These are phyloP conservation scores for Lasioglossum malachurum DNA, from an alignment of 2,888 invertebrate species.

Conservation along the genomic window DNA sequence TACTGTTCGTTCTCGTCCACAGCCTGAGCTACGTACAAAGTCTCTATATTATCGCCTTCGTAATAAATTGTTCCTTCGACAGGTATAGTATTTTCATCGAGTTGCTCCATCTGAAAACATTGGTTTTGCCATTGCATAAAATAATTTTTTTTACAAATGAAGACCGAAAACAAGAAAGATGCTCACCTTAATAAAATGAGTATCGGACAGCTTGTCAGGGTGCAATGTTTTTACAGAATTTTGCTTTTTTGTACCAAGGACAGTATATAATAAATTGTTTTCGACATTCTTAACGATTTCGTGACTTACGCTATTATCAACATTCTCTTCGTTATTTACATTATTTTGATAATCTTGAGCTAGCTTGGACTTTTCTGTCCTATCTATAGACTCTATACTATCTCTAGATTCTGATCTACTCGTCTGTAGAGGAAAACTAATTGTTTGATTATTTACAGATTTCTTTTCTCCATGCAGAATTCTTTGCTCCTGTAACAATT, in stretches of 20 bases:
- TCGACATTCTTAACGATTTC: constrained; percentile 82
- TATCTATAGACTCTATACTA: constrained; percentile 52
- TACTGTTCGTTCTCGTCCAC: constrained; percentile 75
- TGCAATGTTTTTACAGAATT: constrained; percentile 61
- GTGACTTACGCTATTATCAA: constrained; percentile 70
- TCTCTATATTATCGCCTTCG: constrained; percentile 81
- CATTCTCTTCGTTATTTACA: constrained; percentile 59
- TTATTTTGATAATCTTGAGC: constrained; percentile 59
- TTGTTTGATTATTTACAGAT: constrained; percentile 54
- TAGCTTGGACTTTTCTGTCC: constrained; percentile 47
- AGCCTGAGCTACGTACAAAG: constrained; percentile 79
- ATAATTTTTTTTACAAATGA: too few relatives aligned
- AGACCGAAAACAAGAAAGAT: neutral
- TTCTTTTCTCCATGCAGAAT: constrained; percentile 45
- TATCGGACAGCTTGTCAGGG: constrained; percentile 61
- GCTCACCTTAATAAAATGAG: constrained; percentile 76
- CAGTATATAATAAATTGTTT: constrained; percentile 82
- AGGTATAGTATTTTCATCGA: constrained; percentile 79
- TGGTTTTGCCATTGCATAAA: neutral
- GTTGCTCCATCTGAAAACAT: constrained; percentile 77
- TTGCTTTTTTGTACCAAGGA: constrained; percentile 81
- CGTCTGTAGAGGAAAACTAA: constrained; percentile 36
- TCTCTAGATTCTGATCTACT: constrained; percentile 55
- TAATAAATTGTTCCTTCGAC: constrained; percentile 82
- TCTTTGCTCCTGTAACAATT: constrained; percentile 52